These are phyloP conservation scores for Callosobruchus maculatus DNA, from an alignment of 2,888 invertebrate genomes.

Conservation along the genomic window DNA sequence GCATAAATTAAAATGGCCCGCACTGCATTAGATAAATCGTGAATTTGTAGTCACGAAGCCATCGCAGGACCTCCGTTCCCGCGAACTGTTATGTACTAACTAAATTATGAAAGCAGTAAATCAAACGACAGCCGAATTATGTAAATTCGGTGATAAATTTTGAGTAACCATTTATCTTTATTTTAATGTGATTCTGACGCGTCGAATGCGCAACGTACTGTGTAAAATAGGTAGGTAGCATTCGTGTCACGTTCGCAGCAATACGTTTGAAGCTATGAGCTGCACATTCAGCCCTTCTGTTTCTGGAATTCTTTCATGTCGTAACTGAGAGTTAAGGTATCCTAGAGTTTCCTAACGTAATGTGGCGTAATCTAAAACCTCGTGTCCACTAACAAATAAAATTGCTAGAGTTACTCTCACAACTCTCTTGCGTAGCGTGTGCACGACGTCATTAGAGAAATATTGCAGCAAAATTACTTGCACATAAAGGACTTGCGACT, in stretches of 20 bases:
- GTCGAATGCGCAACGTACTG: slow-evolving; percentile 11
- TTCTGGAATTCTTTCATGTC: no score
- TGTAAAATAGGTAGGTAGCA: slow-evolving; percentile 14
- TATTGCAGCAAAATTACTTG: no score
- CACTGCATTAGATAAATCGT: not conserved
- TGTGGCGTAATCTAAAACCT: no score
- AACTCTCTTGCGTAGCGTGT: no score
- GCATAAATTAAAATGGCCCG: not conserved
- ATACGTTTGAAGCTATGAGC: slow-evolving; percentile 16
- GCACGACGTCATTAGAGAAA: no score
- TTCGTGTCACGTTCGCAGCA: slow-evolving; percentile 26
- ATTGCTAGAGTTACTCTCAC: no score
- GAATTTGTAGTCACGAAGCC: not conserved
- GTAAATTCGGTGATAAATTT: slow-evolving; percentile 21
- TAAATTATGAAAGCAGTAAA: slow-evolving; percentile 7
- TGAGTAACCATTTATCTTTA: slow-evolving; percentile 21
- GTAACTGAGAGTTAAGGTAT: no score
- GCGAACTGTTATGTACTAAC: not conserved
- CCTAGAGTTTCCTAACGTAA: no score
- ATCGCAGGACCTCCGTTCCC: not conserved
- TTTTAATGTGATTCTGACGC: slow-evolving; percentile 21
- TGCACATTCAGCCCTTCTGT: not conserved
- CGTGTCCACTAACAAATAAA: no score
- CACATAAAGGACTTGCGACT: no score
- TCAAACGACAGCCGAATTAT: slow-evolving; percentile 18